phyloP scores from a whole-genome alignment of 2,888 invertebrate species.

The Lacanobia oleracea region DNA sequence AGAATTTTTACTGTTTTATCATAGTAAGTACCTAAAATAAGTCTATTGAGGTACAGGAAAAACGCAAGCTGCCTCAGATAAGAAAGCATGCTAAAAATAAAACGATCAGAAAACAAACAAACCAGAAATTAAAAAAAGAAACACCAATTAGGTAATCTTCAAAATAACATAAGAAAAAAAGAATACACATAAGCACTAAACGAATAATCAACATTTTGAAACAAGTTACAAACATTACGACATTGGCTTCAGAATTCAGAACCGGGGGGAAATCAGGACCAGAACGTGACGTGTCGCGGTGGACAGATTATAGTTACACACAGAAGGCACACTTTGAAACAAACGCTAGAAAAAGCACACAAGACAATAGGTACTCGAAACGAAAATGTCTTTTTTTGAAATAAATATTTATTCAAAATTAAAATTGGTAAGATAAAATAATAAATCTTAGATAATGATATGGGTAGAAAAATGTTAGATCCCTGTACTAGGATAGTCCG shows the following conservation, averaged over 20 bases:
- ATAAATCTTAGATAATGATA: too few species aligned
- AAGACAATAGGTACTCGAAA: neutral
- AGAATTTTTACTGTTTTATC: neutral
- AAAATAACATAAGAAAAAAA: slow-evolving; percentile 9
- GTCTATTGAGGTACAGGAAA: too few species aligned
- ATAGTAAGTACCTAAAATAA: too few species aligned
- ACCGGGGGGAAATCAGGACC: slow-evolving; percentile 65
- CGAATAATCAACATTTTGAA: slow-evolving; percentile 58
- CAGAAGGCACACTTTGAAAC: slow-evolving; percentile 31
- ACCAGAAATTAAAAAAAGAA: neutral
- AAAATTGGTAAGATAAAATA: too few species aligned
- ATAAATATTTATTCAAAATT: too few species aligned
- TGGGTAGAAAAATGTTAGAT: too few species aligned
- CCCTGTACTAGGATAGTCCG: too few species aligned
- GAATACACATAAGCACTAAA: slow-evolving; percentile 56
- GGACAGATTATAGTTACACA: neutral
- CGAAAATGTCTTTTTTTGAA: too few species aligned
- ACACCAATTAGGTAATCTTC: neutral
- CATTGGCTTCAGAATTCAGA: slow-evolving; percentile 67
- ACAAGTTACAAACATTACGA: slow-evolving; percentile 57
- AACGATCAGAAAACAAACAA: neutral
- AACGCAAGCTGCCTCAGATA: too few species aligned
- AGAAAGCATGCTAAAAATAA: neutral
- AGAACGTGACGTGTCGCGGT: slow-evolving; percentile 53
- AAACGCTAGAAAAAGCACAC: neutral